A percentile compares a stretch with the other conserved stretches of the same genome.
phyloP scores from a whole-genome alignment of 2,113 vertebrate species.

The Oryzias woworae region DNA sequence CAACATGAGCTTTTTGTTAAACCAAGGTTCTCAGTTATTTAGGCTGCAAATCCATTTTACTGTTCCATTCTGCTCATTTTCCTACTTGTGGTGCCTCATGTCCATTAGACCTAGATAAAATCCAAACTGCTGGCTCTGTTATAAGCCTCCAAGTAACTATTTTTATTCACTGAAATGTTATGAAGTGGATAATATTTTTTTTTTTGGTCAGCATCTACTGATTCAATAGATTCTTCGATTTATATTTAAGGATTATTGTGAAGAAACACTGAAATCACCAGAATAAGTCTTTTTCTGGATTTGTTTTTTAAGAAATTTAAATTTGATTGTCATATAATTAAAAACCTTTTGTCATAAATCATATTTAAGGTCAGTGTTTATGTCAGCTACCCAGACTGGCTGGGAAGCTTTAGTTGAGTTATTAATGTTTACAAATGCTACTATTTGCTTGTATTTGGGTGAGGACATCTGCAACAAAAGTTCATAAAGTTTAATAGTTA shows the following conservation, averaged over 20 bases:
- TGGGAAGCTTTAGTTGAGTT: constrained; percentile 30
- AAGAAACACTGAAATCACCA: constrained; percentile 28
- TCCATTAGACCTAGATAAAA: neutral
- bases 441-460: constrained; percentile 52
- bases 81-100: neutral
- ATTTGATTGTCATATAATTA: too few species aligned
- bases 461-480: constrained; percentile 11
- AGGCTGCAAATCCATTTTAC: constrained; percentile 4
- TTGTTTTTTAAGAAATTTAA: constrained; percentile 5
- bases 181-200: constrained; percentile 8
- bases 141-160: constrained; percentile 6
- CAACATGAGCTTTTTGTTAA: neutral
- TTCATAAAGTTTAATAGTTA: too few species aligned
- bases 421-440: constrained; percentile 63
- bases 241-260: constrained; percentile 40
- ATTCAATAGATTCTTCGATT: constrained; percentile 31
- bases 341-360: too few species aligned
- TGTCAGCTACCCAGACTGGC: too few species aligned
- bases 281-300: constrained; percentile 26
- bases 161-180: constrained; percentile 5
- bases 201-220: constrained; percentile 18
- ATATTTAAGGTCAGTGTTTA: too few species aligned
- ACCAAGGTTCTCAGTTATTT: constrained; percentile 9
- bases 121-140: constrained; percentile 12
- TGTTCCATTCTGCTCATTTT: constrained; percentile 4